These are phyloP conservation scores for Hemaris fuciformis DNA, from an alignment of 2,888 invertebrate species.

Conservation along the genomic window DNA sequence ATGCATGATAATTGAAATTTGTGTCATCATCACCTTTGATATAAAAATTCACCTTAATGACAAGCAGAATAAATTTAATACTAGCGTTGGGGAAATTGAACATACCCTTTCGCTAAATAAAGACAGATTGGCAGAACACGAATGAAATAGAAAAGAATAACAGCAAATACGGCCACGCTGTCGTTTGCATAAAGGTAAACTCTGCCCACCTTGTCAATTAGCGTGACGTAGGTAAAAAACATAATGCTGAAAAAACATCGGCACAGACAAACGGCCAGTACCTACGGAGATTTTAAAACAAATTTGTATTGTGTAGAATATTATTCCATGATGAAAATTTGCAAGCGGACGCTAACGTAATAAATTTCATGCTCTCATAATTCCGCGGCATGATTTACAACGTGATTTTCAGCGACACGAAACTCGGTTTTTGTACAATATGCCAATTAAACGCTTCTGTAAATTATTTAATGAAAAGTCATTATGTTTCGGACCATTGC, in stretches of 20 bases:
- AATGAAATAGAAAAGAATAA: too few species aligned
- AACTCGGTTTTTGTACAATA: conserved; percentile 54
- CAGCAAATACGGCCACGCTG: not conserved
- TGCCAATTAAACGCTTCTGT: conserved; percentile 53
- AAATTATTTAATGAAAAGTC: conserved; percentile 34
- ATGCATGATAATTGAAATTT: too few species aligned
- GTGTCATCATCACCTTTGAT: too few species aligned
- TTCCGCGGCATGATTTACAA: conserved; percentile 68
- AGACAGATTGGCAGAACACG: not conserved
- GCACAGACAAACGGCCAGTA: not conserved
- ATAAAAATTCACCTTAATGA: too few species aligned
- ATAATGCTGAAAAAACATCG: not conserved
- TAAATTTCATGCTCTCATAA: conserved; percentile 76
- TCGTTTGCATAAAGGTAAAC: conserved; percentile 2
- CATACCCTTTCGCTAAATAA: not conserved
- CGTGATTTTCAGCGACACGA: conserved; percentile 54
- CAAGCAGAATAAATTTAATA: too few species aligned
- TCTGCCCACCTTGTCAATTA: conserved; percentile 7
- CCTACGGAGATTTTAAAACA: conserved; percentile 30
- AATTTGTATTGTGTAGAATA: conserved; percentile 61
- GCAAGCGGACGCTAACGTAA: conserved; percentile 67
- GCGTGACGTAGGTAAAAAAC: not conserved
- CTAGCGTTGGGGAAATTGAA: too few species aligned
- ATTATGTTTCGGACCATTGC: conserved; percentile 23
- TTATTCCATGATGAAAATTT: conserved; percentile 68